These are phyloP conservation scores for Elaphurus davidianus DNA, from an alignment of 2,113 vertebrate species.

Conservation along the genomic window DNA sequence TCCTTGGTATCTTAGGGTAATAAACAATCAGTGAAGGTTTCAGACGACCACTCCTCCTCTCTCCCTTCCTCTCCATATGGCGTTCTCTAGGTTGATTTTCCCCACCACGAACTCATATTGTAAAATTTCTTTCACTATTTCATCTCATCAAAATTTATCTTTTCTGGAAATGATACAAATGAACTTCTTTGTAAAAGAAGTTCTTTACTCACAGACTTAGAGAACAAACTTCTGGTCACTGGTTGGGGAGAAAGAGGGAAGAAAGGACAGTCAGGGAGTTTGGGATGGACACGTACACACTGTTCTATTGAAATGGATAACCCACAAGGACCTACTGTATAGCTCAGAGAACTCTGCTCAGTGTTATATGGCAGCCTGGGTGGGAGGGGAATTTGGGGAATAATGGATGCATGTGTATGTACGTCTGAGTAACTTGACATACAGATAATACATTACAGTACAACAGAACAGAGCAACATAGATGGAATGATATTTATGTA, in stretches of 20 bases:
- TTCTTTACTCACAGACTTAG: background rate
- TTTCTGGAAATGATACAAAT: background rate
- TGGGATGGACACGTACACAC: background rate
- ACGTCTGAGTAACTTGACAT: background rate
- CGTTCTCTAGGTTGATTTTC: background rate
- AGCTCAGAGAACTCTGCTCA: background rate
- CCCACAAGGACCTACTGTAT: background rate
- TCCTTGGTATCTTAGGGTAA: background rate
- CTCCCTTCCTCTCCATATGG: background rate
- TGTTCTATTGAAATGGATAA: background rate
- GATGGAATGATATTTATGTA: background rate
- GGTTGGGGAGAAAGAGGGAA: background rate
- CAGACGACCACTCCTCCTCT: background rate
- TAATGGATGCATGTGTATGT: background rate
- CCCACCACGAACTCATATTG: background rate
- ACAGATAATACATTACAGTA: background rate
- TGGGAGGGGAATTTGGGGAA: background rate
- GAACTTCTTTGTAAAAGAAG: background rate
- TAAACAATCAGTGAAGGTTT: background rate
- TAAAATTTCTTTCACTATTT: background rate
- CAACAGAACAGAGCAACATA: background rate
- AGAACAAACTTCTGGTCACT: background rate
- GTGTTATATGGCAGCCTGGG: background rate
- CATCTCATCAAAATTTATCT: background rate
- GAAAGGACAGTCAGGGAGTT: background rate